Evolutionary conservation across 2,113 vertebrate genomes (phyloP).

Genomic region (Natator depressus): DNA sequence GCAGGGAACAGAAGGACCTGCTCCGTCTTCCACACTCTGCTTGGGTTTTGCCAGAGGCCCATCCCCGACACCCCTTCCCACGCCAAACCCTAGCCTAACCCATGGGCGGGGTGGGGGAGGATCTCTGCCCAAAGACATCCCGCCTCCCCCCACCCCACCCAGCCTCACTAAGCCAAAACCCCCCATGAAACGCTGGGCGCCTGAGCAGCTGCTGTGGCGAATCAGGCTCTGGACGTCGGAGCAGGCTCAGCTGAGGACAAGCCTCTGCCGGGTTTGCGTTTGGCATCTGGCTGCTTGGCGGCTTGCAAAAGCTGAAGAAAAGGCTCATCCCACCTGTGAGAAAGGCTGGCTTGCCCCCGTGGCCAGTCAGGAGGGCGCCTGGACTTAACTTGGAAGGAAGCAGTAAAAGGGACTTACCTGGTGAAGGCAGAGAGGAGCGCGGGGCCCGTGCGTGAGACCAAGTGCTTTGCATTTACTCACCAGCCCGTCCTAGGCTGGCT

Average conservation of each 20-base stretch:
- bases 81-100: neutral
- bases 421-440: constrained; percentile 66
- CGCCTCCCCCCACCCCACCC: constrained; percentile 58
- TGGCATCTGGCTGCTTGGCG: neutral
- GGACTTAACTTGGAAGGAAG: constrained; percentile 78
- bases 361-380: constrained; percentile 73
- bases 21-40: constrained; percentile 57
- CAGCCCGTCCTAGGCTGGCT: constrained; percentile 68
- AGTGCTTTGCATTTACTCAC: constrained; percentile 71
- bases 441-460: constrained; percentile 65
- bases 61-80: constrained; percentile 27
- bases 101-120: neutral
- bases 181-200: neutral
- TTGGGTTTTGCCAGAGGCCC: constrained; percentile 40
- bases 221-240: constrained; percentile 60
- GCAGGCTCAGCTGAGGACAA: constrained; percentile 61
- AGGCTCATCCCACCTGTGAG: constrained; percentile 75
- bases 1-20: neutral
- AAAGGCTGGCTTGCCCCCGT: constrained; percentile 66
- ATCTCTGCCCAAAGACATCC: constrained; percentile 43
- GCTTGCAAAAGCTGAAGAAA: constrained; percentile 72
- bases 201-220: constrained; percentile 72
- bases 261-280: constrained; percentile 38
- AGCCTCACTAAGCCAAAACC: neutral
- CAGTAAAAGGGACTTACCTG: constrained; percentile 79